phyloP scores from a whole-genome alignment of 2,797 vertebrate species.

The Microctenopoma stevenorrisi region DNA sequence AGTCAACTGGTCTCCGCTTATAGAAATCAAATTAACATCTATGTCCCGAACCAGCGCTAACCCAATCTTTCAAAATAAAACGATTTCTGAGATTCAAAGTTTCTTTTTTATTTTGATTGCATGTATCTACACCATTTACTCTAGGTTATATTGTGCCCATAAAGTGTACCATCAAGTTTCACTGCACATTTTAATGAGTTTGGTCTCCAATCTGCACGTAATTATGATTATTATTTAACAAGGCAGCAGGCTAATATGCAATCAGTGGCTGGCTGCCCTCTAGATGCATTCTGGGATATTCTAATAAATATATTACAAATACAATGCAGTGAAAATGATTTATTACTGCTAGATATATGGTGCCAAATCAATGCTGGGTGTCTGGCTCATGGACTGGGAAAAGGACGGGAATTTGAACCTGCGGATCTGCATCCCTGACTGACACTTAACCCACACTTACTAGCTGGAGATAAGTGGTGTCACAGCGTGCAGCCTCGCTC shows the following conservation, averaged over 20 bases:
- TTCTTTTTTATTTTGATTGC: neutral
- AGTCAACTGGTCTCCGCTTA: conserved; percentile 19
- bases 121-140: neutral
- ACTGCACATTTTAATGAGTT: conserved; percentile 29
- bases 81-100: neutral
- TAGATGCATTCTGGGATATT: conserved; percentile 17
- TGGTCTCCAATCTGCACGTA: conserved; percentile 26
- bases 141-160: conserved; percentile 16
- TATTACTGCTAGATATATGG: conserved; percentile 2
- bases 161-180: conserved; percentile 24
- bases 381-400: too few species aligned
- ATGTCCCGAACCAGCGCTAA: too few species aligned
- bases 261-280: conserved; percentile 33
- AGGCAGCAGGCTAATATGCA: conserved; percentile 39
- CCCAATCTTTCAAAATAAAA: too few species aligned
- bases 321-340: conserved; percentile 3
- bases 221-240: conserved; percentile 44
- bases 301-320: neutral
- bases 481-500: too few species aligned
- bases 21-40: conserved; percentile 8
- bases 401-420: too few species aligned
- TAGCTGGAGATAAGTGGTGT: too few species aligned
- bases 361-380: neutral
- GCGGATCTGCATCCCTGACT: too few species aligned
- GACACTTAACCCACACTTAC: too few species aligned